Conservation (phyloP, 2,113 vertebrate genomes). For the Sylvilagus bachmani region DNA sequence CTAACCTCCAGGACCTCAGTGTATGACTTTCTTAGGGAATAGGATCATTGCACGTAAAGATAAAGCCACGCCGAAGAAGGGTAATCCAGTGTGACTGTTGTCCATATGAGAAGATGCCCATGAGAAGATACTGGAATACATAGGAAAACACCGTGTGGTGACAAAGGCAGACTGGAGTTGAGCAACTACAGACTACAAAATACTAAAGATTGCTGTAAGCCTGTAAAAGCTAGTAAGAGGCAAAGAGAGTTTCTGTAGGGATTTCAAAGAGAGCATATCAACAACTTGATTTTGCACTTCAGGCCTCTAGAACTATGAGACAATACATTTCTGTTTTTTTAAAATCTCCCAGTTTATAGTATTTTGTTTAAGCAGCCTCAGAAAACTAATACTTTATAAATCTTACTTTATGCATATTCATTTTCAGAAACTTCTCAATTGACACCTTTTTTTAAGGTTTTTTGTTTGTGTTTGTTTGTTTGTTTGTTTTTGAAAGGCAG, state of each 20-base stretch:
- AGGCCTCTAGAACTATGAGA: not conserved
- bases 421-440: conserved; percentile 29
- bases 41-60: not conserved
- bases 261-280: not conserved
- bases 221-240: not conserved
- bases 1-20: too few relatives aligned
- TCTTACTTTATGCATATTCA: too few relatives aligned
- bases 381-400: too few relatives aligned
- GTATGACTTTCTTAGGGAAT: not conserved
- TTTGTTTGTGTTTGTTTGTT: too few relatives aligned
- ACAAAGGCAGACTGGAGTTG: not conserved
- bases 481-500: too few relatives aligned
- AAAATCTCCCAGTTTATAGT: too few relatives aligned
- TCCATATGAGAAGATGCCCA: not conserved
- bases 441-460: too few relatives aligned
- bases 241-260: not conserved
- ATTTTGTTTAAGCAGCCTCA: too few relatives aligned
- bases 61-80: not conserved
- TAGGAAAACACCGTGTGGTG: not conserved
- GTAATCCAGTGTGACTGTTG: not conserved
- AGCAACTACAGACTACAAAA: not conserved
- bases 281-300: not conserved
- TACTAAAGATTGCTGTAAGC: not conserved
- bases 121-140: not conserved
- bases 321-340: too few relatives aligned